Percentiles rank a stretch among this genome's conserved stretches.
Conservation (phyloP, 2,888 invertebrate species). For the Dorcus parallelipipedus region DNA sequence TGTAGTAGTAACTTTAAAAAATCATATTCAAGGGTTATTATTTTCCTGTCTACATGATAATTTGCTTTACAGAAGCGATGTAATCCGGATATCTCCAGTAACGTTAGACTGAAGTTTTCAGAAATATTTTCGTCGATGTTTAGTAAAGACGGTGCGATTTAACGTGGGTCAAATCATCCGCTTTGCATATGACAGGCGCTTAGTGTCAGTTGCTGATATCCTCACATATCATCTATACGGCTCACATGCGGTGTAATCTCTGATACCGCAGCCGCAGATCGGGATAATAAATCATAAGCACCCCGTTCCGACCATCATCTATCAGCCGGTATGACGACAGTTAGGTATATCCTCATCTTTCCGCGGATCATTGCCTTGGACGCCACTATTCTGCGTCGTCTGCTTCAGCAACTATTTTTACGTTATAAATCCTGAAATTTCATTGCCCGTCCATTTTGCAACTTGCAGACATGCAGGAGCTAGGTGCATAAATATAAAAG, state of each 20-base stretch:
- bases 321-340: slow-evolving; percentile 34
- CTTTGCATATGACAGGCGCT: slow-evolving; percentile 36
- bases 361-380: slow-evolving; percentile 27
- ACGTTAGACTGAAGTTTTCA: background rate
- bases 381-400: background rate
- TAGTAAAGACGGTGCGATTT: slow-evolving; percentile 23
- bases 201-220: slow-evolving; percentile 46
- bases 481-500: too few species aligned
- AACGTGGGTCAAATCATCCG: slow-evolving; percentile 27
- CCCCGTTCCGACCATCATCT: slow-evolving; percentile 41
- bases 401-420: too few species aligned
- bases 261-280: slow-evolving; percentile 45
- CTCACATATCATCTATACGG: slow-evolving; percentile 43
- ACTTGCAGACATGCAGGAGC: too few species aligned
- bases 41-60: too few species aligned
- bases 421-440: too few species aligned
- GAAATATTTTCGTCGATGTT: background rate
- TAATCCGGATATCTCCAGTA: too few species aligned
- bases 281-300: slow-evolving; percentile 48
- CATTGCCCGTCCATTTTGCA: too few species aligned
- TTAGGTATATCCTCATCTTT: slow-evolving; percentile 25
- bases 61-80: too few species aligned
- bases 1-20: too few species aligned
- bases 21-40: too few species aligned
- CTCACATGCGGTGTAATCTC: slow-evolving; percentile 47